phyloP scores from a whole-genome alignment of 1,140 invertebrate genomes.

The Leptestheria dahalacensis region DNA sequence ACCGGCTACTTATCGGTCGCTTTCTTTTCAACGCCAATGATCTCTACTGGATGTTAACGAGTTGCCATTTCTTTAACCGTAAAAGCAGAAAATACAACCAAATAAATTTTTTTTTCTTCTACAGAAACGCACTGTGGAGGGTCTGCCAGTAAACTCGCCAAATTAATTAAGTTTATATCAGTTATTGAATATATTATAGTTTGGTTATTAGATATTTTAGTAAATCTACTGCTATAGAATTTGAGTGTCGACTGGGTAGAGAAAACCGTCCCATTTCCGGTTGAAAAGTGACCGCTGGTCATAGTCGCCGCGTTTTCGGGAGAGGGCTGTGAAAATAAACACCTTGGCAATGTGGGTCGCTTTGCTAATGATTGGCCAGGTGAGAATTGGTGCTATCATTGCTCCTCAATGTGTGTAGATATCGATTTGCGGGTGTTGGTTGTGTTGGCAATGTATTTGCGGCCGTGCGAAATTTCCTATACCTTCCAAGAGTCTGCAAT shows the following conservation, averaged over 20 bases:
- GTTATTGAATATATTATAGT: too few species aligned
- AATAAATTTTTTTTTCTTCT: too few species aligned
- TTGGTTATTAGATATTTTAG: too few species aligned
- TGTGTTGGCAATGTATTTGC: background rate
- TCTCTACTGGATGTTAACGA: background rate
- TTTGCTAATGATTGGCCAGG: background rate
- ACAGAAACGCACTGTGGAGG: background rate
- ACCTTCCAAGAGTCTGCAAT: background rate
- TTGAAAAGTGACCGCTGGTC: background rate
- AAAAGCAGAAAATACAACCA: too few species aligned
- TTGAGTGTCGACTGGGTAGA: too few species aligned
- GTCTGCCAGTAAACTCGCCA: background rate
- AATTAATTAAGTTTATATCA: background rate
- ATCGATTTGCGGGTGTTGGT: too few species aligned
- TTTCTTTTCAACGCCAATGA: too few species aligned
- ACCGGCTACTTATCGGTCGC: too few species aligned
- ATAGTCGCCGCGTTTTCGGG: background rate
- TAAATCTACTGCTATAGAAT: too few species aligned
- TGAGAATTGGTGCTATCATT: background rate
- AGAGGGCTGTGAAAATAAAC: background rate
- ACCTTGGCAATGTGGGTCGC: background rate
- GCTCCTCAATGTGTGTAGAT: too few species aligned
- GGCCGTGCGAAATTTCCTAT: background rate
- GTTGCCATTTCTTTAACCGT: too few species aligned
- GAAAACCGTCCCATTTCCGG: background rate